Percentiles rank a stretch among this genome's conserved stretches.
phyloP scores from a whole-genome alignment of 2,797 vertebrate species.

The Hippopotamyrus pictus region DNA sequence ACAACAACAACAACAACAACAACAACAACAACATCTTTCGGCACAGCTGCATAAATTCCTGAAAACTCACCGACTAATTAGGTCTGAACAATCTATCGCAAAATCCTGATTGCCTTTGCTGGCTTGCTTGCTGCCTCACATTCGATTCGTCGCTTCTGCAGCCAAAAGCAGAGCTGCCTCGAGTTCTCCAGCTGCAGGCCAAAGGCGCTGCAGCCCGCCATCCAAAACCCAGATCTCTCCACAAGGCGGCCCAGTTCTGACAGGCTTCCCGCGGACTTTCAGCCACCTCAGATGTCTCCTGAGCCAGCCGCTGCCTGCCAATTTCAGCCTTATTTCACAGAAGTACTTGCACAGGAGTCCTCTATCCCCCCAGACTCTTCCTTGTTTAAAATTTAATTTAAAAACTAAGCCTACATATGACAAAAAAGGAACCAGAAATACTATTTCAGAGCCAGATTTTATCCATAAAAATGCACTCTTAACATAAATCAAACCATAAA shows the following conservation, averaged over 20 bases:
- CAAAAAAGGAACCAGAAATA: not conserved
- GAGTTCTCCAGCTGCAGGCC: not conserved
- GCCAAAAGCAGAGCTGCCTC: not conserved
- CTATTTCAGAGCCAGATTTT: slow-evolving; percentile 27
- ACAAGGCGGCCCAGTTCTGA: not conserved
- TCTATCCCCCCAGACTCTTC: slow-evolving; percentile 24
- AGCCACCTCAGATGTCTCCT: not conserved
- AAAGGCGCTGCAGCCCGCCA: not conserved
- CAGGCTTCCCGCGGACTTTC: not conserved
- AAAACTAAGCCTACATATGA: not conserved
- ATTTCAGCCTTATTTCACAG: slow-evolving; percentile 31
- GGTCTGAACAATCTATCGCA: not conserved
- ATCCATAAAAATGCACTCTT: slow-evolving; percentile 32
- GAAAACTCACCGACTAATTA: not conserved
- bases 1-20: not conserved
- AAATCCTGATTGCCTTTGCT: not conserved
- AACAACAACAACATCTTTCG: not conserved
- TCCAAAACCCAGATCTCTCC: not conserved
- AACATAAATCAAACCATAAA: not conserved
- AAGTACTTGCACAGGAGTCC: slow-evolving; percentile 35
- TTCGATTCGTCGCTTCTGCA: not conserved
- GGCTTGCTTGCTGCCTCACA: not conserved
- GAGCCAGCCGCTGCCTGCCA: not conserved
- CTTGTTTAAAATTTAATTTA: not conserved
- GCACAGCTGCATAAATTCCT: not conserved